Percentiles rank a stretch among this genome's conserved stretches.
Evolutionary conservation across 2,113 vertebrate genomes (phyloP).

Genomic region (Notarius quadriscutis): DNA sequence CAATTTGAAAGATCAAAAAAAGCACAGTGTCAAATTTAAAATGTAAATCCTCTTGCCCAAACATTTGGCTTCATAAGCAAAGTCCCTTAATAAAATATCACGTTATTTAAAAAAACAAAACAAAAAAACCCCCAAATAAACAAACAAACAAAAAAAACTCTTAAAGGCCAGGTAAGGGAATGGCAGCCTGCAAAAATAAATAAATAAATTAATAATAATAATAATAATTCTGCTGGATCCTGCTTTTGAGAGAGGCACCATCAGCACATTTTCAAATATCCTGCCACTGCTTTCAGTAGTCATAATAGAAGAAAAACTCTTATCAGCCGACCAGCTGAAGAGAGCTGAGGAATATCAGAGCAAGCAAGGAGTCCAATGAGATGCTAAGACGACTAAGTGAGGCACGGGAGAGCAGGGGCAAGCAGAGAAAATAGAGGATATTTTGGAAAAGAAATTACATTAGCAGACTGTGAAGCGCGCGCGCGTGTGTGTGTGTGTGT

Average conservation of each 20-base stretch:
- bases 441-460: conserved; percentile 51
- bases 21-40: neutral
- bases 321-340: conserved; percentile 55
- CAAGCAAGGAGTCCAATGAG: conserved; percentile 64
- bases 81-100: conserved; percentile 30
- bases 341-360: conserved; percentile 56
- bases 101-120: conserved; percentile 21
- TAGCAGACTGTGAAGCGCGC: conserved; percentile 51
- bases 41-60: neutral
- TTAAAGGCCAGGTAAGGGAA: conserved; percentile 34
- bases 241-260: conserved; percentile 61
- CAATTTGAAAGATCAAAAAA: no score
- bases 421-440: conserved; percentile 8
- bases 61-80: neutral
- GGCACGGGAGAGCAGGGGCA: conserved; percentile 38
- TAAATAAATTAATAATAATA: conserved; percentile 4
- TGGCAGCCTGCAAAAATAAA: conserved; percentile 23
- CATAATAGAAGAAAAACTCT: conserved; percentile 65
- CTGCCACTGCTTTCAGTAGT: conserved; percentile 67
- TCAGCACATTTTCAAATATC: conserved; percentile 72
- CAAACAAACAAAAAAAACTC: neutral
- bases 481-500: conserved; percentile 66
- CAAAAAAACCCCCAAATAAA: no score
- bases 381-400: conserved; percentile 27
- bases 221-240: conserved; percentile 56